These are phyloP conservation scores for Sturnus vulgaris DNA, from an alignment of 2,113 vertebrate species.

Conservation along the genomic window DNA sequence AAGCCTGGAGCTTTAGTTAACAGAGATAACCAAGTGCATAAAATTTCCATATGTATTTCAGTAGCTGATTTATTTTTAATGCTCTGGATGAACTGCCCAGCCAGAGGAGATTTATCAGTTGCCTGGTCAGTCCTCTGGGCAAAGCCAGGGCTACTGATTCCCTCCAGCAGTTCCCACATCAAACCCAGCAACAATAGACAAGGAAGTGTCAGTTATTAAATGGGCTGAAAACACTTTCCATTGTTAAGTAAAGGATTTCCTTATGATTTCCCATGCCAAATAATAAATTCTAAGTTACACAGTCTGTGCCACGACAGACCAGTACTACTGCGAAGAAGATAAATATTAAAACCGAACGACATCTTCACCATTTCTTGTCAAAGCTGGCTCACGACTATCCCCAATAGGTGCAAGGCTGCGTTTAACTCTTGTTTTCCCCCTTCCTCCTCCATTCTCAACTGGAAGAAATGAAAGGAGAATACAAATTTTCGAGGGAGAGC, in stretches of 20 bases:
- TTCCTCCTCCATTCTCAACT: not conserved
- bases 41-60: constrained; percentile 2
- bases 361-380: not conserved
- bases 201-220: constrained; percentile 61
- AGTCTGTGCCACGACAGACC: not conserved
- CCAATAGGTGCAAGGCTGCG: not conserved
- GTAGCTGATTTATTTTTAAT: constrained; percentile 16
- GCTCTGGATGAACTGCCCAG: not conserved
- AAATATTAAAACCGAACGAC: not conserved
- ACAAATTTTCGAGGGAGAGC: fast-evolving
- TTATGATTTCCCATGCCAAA: constrained; percentile 61
- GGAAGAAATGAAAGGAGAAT: not conserved
- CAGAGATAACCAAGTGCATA: not conserved
- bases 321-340: not conserved
- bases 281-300: not conserved
- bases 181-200: constrained; percentile 48
- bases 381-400: not conserved
- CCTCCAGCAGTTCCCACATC: not conserved
- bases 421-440: not conserved
- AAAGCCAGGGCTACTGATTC: not conserved
- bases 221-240: constrained; percentile 24
- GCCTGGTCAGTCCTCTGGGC: constrained; percentile 18
- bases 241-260: constrained; percentile 62
- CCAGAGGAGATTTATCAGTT: constrained; percentile 5
- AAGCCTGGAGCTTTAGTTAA: not conserved